Base-by-base conservation (phyloP, 1,140 invertebrate species). In the Thaumatotibia leucotreta region DNA sequence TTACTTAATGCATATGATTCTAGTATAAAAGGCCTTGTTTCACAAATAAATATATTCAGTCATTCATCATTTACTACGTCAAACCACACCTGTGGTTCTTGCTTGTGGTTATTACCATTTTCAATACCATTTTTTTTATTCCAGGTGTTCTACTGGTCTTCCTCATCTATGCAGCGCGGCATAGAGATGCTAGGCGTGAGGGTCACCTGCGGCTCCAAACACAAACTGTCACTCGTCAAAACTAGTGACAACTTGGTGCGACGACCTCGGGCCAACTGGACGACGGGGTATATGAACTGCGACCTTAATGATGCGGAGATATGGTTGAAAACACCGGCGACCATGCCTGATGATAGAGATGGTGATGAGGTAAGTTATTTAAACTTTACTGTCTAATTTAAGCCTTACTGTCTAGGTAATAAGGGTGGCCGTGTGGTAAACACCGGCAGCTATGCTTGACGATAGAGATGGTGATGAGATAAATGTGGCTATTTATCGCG, bases 131-230 rank as follows among this genome's bases (percentile, higher is more conserved):
- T n/a, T 61, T 94, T 95, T 76, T 91, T 92, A 32, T 95, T 95
- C 6, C 65, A 98, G 88, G 96, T 99, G 9, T 97, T 96, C 79
- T 99, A 99, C 91, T 99, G 98, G 98, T 98, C 99, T 95, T 99
- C 98, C 0, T 99, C 98, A 81, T 97, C 97, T 0, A 97, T 98
- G 93, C 97, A 99, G 79, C 94, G 97, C 71, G 99, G 99, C 0
- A 96, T 98, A 65, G 96, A 99, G 82, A 92, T 99, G 32, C 94
- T 95, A n/a, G 97, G 97, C 0, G 96, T 96, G 11, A 93, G 96
- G 17, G 93, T 98, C 5, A 95, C 95, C 0, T 96, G 96, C 61
- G 96, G 96, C 73, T 97, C 97, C 45, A 96, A 97, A 70, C 96
- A 98, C 83, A 94, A 94, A 61, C 91, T 98, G 39, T 91, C 94